phyloP scores from a whole-genome alignment of 2,888 invertebrate species.

The Tromatobia lineatoria region DNA sequence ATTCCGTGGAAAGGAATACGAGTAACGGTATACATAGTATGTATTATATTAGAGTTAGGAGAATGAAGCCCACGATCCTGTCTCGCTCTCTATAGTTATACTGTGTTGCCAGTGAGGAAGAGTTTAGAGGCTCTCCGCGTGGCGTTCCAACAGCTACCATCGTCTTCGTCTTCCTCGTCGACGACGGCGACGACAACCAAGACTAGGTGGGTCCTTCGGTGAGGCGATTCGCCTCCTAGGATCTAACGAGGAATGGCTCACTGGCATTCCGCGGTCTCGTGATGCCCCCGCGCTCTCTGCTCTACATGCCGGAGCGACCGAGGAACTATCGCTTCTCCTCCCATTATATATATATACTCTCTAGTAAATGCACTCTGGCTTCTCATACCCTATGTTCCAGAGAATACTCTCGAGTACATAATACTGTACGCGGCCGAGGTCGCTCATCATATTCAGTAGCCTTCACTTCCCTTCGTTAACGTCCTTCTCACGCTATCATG shows the following conservation, averaged over 20 bases:
- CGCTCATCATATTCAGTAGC: background rate
- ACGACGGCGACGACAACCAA: slow-evolving; percentile 1
- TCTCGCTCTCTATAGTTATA: slow-evolving; percentile 9
- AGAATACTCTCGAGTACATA: background rate
- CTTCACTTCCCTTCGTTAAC: background rate
- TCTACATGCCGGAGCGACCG: slow-evolving; percentile 68
- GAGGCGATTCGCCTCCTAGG: slow-evolving; percentile 66
- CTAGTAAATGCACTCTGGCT: slow-evolving; percentile 14
- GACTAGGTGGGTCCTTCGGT: slow-evolving; percentile 48
- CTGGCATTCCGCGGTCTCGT: slow-evolving; percentile 69
- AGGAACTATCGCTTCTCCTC: slow-evolving; percentile 32
- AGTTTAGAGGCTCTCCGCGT: background rate
- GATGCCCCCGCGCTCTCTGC: slow-evolving; percentile 60
- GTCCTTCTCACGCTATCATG: no score
- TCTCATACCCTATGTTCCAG: background rate
- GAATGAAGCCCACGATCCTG: slow-evolving; percentile 32
- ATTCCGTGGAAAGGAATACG: slow-evolving; percentile 60
- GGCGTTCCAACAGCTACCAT: background rate
- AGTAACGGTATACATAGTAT: slow-evolving; percentile 54
- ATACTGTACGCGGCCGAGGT: background rate
- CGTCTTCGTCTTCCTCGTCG: slow-evolving; percentile 5
- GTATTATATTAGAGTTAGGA: slow-evolving; percentile 56
- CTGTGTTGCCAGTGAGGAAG: background rate
- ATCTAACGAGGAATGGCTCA: slow-evolving; percentile 73
- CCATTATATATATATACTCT: slow-evolving; percentile 12